Evolutionary conservation across 2,888 invertebrate species (phyloP).

Genomic region (Athripsodes cinereus): DNA sequence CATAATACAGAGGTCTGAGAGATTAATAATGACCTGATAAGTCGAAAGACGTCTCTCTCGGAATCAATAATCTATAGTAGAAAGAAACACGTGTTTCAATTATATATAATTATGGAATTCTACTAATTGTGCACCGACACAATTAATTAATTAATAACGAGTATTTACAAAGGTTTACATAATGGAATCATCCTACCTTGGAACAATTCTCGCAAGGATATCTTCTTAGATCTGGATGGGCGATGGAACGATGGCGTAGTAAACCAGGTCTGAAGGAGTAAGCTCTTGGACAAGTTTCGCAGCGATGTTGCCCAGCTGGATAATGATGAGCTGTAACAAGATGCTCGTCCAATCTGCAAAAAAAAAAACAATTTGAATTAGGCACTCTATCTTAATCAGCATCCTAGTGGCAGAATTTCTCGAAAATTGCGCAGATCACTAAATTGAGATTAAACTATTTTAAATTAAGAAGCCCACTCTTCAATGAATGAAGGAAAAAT

Average conservation of each 20-base stretch:
- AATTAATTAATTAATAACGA: not conserved
- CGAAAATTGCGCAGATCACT: too few species aligned
- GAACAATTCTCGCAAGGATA: constrained; percentile 92
- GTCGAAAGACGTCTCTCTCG: too few species aligned
- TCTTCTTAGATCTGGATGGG: constrained; percentile 75
- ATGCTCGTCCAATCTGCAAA: constrained; percentile 78
- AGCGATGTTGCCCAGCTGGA: constrained; percentile 70
- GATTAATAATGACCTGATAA: too few species aligned
- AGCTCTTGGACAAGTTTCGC: constrained; percentile 77
- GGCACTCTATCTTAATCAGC: not conserved
- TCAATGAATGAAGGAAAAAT: too few species aligned
- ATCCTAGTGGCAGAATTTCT: too few species aligned
- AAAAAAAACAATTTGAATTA: constrained; percentile 6
- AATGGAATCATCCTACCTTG: constrained; percentile 53
- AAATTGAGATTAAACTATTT: too few species aligned
- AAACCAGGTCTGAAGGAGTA: constrained; percentile 78
- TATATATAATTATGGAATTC: too few species aligned
- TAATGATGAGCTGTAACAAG: constrained; percentile 73
- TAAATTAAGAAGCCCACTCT: too few species aligned
- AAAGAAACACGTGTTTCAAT: too few species aligned
- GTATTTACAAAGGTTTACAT: not conserved
- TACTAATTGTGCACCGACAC: too few species aligned
- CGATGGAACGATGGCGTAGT: constrained; percentile 74
- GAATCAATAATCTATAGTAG: too few species aligned
- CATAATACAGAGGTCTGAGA: too few species aligned